Base-by-base conservation (phyloP, 2,888 invertebrate species). In the Caenorhabditis doughertyi region DNA sequence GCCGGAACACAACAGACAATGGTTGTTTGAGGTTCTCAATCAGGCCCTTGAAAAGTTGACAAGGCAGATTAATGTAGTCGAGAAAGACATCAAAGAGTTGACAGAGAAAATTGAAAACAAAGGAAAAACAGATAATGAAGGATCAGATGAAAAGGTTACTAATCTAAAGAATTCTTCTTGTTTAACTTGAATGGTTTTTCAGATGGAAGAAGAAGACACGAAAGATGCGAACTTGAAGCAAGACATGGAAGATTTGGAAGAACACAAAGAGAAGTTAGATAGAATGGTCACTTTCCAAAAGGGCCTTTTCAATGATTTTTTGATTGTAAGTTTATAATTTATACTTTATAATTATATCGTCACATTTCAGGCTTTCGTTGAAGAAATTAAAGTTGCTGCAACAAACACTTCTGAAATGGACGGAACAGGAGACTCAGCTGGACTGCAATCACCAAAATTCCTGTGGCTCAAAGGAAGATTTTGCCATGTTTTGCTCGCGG, bases 11-110 rank as follows among this genome's bases (percentile, higher is more conserved):
- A 83, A 90, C 44, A 80, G 96, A 93, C 94, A 95, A 91, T 97
- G 96, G 92, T 94, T 98, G 23, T 99, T 98, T 98, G 98, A 99
- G 93, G 95, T 98, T 81, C 94, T 99, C 70, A 97, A 98, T 92
- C 93, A 96, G 79, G 98, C 98, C 2, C 96, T 98, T 64, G 95
- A 96, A 89, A 98, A 97, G 93, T 97, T 98, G 95, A 97, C 96
- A 92, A 72, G 84, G 49, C 87, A 89, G 72, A 85, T 85, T 44
- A 51, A 60, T 23, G 74, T 85, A 18, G 83, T 84, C n/a, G 79
- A 73, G 25, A 81, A 74, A 23, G 88, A 86, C 27, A 72, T 71
- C 23, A 79, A 80, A 9, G 77, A 76, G 9, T 32, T 84, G 77
- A 74, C 79, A 44, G 81, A 77, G 39, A 72, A 76, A 51, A 23